These are phyloP conservation scores for Lymantria dispar DNA, from an alignment of 2,888 invertebrate species.

Conservation along the genomic window DNA sequence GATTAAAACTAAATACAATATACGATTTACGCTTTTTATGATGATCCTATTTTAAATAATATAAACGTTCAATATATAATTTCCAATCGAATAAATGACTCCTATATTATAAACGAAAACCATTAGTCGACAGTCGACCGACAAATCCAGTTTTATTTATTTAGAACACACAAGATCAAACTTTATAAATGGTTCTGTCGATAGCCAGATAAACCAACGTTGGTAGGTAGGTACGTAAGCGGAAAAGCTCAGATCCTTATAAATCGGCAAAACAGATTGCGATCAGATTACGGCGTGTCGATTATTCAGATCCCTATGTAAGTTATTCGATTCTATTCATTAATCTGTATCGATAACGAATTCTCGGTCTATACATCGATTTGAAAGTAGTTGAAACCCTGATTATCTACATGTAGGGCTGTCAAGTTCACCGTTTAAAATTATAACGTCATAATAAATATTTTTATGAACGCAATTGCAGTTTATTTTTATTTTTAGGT, in stretches of 20 bases:
- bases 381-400: constrained; percentile 57
- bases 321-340: constrained; percentile 78
- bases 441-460: too few species aligned
- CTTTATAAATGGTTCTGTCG: constrained; percentile 30
- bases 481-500: too few species aligned
- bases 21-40: too few species aligned
- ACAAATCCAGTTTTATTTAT: constrained; percentile 28
- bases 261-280: constrained; percentile 71
- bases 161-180: constrained; percentile 26
- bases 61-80: too few species aligned
- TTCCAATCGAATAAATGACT: too few species aligned
- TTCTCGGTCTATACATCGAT: constrained; percentile 66
- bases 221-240: constrained; percentile 40
- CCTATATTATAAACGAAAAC: too few species aligned
- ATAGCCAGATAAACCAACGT: constrained; percentile 29
- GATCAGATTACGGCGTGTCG: constrained; percentile 77
- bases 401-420: constrained; percentile 43
- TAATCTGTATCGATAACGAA: constrained; percentile 71
- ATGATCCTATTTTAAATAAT: too few species aligned
- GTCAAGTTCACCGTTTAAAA: constrained; percentile 10
- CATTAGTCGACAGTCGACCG: neutral
- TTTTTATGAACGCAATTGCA: too few species aligned
- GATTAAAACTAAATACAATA: too few species aligned
- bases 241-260: constrained; percentile 72
- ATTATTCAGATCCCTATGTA: constrained; percentile 76